phyloP scores from a whole-genome alignment of 2,113 vertebrate species.

The Carassius gibelio region DNA sequence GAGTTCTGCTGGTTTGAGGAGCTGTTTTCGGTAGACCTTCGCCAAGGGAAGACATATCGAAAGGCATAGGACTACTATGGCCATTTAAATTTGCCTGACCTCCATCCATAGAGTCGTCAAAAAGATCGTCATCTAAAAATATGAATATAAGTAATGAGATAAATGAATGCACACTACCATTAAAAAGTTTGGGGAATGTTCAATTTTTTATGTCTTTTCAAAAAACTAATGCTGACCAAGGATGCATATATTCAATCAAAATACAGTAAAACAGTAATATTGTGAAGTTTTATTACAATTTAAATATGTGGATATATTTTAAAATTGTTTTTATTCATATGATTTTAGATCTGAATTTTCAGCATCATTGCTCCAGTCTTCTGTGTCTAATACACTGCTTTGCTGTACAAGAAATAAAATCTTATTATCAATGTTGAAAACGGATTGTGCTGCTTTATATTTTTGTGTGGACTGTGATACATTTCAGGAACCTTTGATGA shows the following conservation, averaged over 20 bases:
- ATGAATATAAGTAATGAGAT: background rate
- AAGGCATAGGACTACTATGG: slow-evolving; percentile 75
- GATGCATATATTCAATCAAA: background rate
- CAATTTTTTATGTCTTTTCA: background rate
- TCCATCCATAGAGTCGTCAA: slow-evolving; percentile 84
- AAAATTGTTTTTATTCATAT: background rate
- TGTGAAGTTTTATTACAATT: background rate
- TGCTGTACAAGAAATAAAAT: background rate
- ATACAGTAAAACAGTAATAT: background rate
- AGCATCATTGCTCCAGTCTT: background rate
- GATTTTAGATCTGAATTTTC: background rate
- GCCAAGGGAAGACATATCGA: slow-evolving; percentile 79
- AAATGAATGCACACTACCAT: background rate
- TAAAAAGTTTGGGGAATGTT: background rate
- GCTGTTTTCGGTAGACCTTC: slow-evolving; percentile 76
- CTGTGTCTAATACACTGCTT: background rate
- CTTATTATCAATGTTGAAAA: background rate
- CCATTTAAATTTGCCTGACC: slow-evolving; percentile 80
- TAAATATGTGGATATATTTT: background rate
- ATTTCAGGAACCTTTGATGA: background rate
- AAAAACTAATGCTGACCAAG: background rate
- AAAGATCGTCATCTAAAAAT: slow-evolving; percentile 82
- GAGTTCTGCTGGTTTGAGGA: slow-evolving; percentile 77
- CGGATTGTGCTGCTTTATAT: background rate
- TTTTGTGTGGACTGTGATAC: background rate